A percentile compares a stretch with the other conserved stretches of the same genome.
Evolutionary conservation across 2,113 vertebrate genomes (phyloP).

Genomic region (Myiozetetes cayanensis): DNA sequence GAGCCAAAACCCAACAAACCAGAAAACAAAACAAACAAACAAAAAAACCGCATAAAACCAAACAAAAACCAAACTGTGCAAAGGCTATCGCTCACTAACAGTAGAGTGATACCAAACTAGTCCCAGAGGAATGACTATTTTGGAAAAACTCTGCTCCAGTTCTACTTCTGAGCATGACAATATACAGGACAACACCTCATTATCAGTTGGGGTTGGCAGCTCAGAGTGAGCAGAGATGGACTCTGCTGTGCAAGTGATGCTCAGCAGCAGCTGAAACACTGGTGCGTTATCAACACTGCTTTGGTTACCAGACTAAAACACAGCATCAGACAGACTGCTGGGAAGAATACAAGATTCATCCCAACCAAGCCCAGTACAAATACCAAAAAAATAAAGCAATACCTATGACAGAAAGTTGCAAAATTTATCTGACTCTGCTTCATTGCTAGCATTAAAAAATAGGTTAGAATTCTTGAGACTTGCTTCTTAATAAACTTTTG

Average conservation of each 20-base stretch:
- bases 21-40: background rate
- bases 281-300: too few species aligned
- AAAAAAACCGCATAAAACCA: background rate
- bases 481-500: background rate
- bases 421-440: background rate
- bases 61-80: background rate
- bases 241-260: background rate
- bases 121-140: background rate
- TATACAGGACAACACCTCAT: background rate
- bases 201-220: background rate
- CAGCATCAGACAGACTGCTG: background rate
- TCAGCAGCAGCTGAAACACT: background rate
- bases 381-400: background rate
- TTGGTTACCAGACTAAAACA: background rate
- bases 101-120: background rate
- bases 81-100: background rate
- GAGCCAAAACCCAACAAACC: fast-evolving
- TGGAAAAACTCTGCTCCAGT: background rate
- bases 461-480: background rate
- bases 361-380: background rate
- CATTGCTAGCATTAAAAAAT: background rate
- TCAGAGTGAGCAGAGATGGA: background rate
- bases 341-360: background rate
- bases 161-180: background rate
- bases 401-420: background rate